A percentile compares a stretch with the other conserved stretches of the same genome.
Evolutionary conservation across 2,888 invertebrate genomes (phyloP).

Genomic region (Cheilosia scutellata): DNA sequence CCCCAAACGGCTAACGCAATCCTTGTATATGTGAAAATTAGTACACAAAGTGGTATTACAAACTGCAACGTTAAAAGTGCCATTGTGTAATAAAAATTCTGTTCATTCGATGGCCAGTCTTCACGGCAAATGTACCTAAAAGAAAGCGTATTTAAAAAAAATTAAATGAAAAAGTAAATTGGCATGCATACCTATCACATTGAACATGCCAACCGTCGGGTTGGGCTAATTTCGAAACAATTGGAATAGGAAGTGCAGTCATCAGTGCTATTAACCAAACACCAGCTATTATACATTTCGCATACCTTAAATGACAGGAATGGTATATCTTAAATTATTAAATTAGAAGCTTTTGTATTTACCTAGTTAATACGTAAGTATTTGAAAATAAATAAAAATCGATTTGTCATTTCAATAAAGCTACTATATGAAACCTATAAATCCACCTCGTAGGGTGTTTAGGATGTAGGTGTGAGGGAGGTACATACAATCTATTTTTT

Average conservation of each 20-base stretch:
- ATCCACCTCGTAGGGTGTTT: too few species aligned
- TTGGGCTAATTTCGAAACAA: slow-evolving; percentile 89
- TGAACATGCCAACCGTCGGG: slow-evolving; percentile 87
- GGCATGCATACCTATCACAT: slow-evolving; percentile 87
- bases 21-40: slow-evolving; percentile 93
- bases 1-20: slow-evolving; percentile 96
- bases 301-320: slow-evolving; percentile 79
- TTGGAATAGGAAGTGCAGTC: slow-evolving; percentile 92
- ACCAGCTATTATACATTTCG: slow-evolving; percentile 83
- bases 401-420: too few species aligned
- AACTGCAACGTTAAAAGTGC: slow-evolving; percentile 93
- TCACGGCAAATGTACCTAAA: slow-evolving; percentile 90
- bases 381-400: too few species aligned
- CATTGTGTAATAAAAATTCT: slow-evolving; percentile 90
- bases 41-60: slow-evolving; percentile 91
- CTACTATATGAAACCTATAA: too few species aligned
- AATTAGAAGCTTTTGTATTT: too few species aligned
- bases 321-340: neutral
- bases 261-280: slow-evolving; percentile 87
- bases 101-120: slow-evolving; percentile 87
- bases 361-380: too few species aligned
- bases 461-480: too few species aligned
- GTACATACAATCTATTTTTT: too few species aligned
- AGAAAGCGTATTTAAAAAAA: slow-evolving; percentile 75
- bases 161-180: neutral